Percentiles rank a stretch among this genome's conserved stretches.
phyloP scores from a whole-genome alignment of 2,888 invertebrate genomes.

The Myopa testacea region DNA sequence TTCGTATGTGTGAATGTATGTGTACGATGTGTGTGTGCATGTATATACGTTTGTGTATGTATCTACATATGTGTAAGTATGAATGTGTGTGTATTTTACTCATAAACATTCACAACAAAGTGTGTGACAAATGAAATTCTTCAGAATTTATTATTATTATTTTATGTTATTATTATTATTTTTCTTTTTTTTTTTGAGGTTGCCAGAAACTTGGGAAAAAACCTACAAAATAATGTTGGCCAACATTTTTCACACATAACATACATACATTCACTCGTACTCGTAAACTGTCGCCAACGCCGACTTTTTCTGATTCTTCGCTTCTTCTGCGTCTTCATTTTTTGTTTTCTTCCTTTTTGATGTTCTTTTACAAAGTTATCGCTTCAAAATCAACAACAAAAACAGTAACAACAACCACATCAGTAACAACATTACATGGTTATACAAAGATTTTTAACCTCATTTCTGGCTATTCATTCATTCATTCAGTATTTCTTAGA shows the following conservation, averaged over 20 bases:
- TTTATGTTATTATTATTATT: neutral
- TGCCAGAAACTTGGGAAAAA: neutral
- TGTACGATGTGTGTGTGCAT: no score
- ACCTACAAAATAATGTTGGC: slow-evolving; percentile 14
- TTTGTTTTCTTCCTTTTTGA: neutral
- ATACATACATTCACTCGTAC: neutral
- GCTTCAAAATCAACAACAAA: neutral
- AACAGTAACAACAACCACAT: neutral
- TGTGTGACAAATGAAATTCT: neutral
- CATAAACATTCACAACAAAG: neutral
- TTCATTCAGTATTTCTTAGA: neutral
- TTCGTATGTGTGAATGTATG: no score
- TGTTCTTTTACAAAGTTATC: no score
- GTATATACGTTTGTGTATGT: no score
- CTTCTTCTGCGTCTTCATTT: no score
- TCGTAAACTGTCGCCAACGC: slow-evolving; percentile 5
- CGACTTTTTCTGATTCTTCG: neutral
- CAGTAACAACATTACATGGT: neutral
- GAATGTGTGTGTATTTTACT: no score
- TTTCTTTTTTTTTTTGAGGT: neutral
- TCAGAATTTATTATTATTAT: slow-evolving; percentile 3
- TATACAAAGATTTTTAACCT: slow-evolving; percentile 27
- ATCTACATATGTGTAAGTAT: no score
- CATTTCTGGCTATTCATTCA: neutral
- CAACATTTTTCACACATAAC: neutral